phyloP scores from a whole-genome alignment of 2,797 vertebrate species.

The Danionella dracula region DNA sequence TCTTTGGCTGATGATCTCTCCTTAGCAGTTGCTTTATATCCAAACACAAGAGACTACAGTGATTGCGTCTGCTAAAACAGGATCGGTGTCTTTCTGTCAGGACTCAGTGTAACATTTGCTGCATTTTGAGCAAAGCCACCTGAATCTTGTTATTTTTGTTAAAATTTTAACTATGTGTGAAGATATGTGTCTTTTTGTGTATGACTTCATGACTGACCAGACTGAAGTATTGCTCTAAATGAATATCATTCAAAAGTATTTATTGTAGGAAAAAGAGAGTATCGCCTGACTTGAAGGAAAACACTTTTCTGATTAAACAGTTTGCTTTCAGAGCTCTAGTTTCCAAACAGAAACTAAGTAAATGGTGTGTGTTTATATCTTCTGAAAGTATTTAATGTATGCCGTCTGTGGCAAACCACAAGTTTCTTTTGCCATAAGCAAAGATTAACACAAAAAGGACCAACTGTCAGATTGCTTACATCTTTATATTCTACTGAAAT shows the following conservation, averaged over 20 bases:
- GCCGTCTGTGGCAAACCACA: background rate
- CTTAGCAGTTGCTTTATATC: conserved; percentile 87
- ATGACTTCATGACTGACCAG: conserved; percentile 55
- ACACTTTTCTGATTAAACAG: conserved; percentile 48
- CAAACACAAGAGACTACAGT: conserved; percentile 62
- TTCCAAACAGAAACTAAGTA: conserved; percentile 21
- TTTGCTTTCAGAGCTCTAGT: conserved; percentile 46
- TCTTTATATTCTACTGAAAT: background rate
- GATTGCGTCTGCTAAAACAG: conserved; percentile 94
- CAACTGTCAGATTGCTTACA: conserved; percentile 23
- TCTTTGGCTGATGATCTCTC: conserved; percentile 81
- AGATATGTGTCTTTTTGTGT: conserved; percentile 39
- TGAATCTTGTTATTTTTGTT: conserved; percentile 55
- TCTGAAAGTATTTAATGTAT: background rate
- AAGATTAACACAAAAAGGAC: background rate
- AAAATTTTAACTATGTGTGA: conserved; percentile 36
- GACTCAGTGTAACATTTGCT: conserved; percentile 66
- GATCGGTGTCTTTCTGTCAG: conserved; percentile 70
- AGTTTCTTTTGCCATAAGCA: conserved; percentile 14
- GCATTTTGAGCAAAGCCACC: conserved; percentile 63
- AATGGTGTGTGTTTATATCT: conserved; percentile 50
- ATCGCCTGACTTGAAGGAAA: conserved; percentile 32
- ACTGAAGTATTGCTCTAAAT: conserved; percentile 57
- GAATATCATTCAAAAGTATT: conserved; percentile 52
- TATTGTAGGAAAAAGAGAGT: conserved; percentile 43